A percentile compares a stretch with the other conserved stretches of the same genome.
Evolutionary conservation across 2,113 vertebrate genomes (phyloP).

Genomic region (Nothoprocta perdicaria): DNA sequence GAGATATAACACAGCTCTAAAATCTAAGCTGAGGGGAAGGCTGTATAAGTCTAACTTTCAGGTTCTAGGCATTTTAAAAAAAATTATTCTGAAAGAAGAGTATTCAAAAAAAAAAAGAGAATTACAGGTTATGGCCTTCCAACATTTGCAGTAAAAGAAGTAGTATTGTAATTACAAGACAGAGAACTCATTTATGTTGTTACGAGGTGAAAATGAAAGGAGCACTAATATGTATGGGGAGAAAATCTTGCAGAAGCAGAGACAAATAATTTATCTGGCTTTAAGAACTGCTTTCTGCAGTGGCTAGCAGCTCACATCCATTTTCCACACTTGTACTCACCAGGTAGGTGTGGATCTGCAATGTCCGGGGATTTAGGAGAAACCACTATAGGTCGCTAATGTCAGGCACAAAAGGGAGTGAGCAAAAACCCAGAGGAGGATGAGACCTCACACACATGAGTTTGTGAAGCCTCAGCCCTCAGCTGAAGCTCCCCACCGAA

Average conservation of each 20-base stretch:
- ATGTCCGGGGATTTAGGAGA: neutral
- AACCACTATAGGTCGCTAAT: neutral
- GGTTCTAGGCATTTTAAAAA: slow-evolving; percentile 44
- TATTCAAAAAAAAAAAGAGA: slow-evolving; percentile 33
- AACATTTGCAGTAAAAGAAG: slow-evolving; percentile 39
- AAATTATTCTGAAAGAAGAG: neutral
- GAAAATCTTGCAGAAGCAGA: neutral
- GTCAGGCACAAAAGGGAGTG: neutral
- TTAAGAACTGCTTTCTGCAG: neutral
- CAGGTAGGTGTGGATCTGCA: fast-evolving
- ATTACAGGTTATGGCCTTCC: slow-evolving; percentile 48
- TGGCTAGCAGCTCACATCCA: neutral
- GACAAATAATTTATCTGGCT: neutral
- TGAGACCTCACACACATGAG: neutral
- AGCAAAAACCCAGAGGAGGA: neutral
- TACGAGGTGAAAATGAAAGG: neutral
- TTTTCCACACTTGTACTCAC: neutral
- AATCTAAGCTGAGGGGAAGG: neutral
- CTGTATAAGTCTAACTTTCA: slow-evolving; percentile 38
- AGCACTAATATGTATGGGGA: neutral
- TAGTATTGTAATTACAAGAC: neutral
- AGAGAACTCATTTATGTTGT: slow-evolving; percentile 22
- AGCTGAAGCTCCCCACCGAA: too few species aligned
- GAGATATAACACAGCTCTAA: neutral
- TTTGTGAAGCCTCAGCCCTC: too few species aligned